Conservation (phyloP, 1,140 invertebrate genomes). For the Leptopilina clavipes region DNA sequence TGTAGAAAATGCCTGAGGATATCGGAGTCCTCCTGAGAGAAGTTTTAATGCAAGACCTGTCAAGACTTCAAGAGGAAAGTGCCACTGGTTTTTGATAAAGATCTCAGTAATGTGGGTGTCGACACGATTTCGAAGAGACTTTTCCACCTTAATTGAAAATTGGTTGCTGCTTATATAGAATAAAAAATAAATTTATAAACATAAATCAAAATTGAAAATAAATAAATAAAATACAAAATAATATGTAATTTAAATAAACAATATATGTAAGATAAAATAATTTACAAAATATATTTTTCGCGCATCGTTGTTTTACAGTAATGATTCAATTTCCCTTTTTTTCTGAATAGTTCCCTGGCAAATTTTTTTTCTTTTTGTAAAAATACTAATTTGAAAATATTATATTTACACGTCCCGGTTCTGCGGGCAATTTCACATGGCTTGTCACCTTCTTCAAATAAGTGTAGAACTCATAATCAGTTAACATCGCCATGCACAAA, state of each 20-base stretch:
- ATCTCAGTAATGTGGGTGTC: not conserved
- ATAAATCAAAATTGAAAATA: no score
- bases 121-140: not conserved
- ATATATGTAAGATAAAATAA: no score
- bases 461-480: not conserved
- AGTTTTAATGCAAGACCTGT: conserved; percentile 6
- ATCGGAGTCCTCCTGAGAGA: not conserved
- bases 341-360: not conserved
- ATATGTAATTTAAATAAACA: no score
- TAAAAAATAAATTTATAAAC: no score
- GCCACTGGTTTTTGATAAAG: conserved; percentile 27
- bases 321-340: not conserved
- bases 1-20: not conserved
- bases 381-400: not conserved
- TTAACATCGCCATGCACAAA: conserved; percentile 3
- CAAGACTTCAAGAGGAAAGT: not conserved
- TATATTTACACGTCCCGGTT: conserved; percentile 7
- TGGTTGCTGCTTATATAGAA: no score
- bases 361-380: not conserved
- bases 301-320: no score
- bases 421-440: conserved; percentile 36
- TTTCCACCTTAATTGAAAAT: not conserved
- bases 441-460: conserved; percentile 13
- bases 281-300: no score
- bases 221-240: no score